Conservation (phyloP, 2,113 vertebrate genomes). For the Coregonus clupeaformis region DNA sequence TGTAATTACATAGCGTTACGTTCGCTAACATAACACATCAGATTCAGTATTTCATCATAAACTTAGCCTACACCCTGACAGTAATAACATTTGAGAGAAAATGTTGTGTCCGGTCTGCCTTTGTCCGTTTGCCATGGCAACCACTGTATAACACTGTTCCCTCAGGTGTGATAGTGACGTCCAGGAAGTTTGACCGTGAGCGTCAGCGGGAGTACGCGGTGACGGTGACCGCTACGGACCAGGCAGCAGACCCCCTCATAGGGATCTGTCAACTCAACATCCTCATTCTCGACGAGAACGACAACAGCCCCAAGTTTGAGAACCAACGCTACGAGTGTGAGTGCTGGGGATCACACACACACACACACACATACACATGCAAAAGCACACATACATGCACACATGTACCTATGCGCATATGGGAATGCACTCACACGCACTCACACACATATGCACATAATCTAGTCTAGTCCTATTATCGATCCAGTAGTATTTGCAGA, state of each 20-base stretch:
- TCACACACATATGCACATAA: neutral
- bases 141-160: too few species aligned
- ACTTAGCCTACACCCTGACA: too few species aligned
- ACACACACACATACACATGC: neutral
- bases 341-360: constrained; percentile 33
- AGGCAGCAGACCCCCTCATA: constrained; percentile 82
- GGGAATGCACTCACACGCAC: neutral
- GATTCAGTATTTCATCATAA: too few species aligned
- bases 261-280: constrained; percentile 89
- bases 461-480: too few species aligned
- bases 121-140: neutral
- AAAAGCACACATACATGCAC: neutral
- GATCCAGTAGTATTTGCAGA: too few species aligned
- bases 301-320: constrained; percentile 90
- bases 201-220: constrained; percentile 84
- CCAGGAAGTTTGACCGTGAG: constrained; percentile 85
- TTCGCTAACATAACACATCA: too few species aligned
- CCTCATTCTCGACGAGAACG: constrained; percentile 86
- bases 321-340: constrained; percentile 89
- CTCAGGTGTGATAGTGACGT: constrained; percentile 80
- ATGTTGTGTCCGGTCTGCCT: too few species aligned
- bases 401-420: neutral
- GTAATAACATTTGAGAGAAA: too few species aligned
- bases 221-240: constrained; percentile 88
- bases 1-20: too few species aligned